Conservation (phyloP, 2,797 vertebrate species). For the Danio aesculapii region DNA sequence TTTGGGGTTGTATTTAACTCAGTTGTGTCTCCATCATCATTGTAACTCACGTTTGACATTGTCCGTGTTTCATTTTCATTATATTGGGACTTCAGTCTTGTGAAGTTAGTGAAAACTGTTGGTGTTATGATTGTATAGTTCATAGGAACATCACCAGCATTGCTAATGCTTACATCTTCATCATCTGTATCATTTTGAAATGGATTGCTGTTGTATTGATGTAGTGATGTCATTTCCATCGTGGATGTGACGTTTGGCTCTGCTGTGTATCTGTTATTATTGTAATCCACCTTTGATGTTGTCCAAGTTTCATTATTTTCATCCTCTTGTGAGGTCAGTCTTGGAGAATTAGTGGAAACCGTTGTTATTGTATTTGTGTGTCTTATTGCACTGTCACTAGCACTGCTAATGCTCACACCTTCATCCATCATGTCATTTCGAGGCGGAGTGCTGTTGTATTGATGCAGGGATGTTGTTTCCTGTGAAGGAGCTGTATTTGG, state of each 20-base stretch:
- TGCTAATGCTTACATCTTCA: not conserved
- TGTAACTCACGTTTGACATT: too few species aligned
- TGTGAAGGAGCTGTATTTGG: not conserved
- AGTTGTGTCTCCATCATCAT: too few species aligned
- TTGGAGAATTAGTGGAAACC: slow-evolving; percentile 8
- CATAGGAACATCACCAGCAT: not conserved
- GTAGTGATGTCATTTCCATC: not conserved
- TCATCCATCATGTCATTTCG: not conserved
- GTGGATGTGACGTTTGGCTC: not conserved
- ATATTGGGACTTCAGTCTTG: too few species aligned
- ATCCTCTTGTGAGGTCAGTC: too few species aligned
- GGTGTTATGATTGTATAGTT: not conserved
- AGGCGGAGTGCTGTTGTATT: not conserved
- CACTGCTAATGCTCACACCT: not conserved
- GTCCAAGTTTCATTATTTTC: not conserved
- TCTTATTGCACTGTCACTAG: not conserved
- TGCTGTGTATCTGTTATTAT: not conserved
- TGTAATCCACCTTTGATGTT: not conserved
- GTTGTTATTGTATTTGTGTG: slow-evolving; percentile 3
- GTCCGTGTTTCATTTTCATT: too few species aligned
- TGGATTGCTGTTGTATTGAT: not conserved
- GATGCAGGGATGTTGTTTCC: not conserved
- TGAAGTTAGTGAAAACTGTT: slow-evolving; percentile 12
- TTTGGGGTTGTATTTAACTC: not conserved
- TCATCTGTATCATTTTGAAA: not conserved